Conservation (phyloP, 2,888 invertebrate genomes). For the Rhamnusium bicolor region DNA sequence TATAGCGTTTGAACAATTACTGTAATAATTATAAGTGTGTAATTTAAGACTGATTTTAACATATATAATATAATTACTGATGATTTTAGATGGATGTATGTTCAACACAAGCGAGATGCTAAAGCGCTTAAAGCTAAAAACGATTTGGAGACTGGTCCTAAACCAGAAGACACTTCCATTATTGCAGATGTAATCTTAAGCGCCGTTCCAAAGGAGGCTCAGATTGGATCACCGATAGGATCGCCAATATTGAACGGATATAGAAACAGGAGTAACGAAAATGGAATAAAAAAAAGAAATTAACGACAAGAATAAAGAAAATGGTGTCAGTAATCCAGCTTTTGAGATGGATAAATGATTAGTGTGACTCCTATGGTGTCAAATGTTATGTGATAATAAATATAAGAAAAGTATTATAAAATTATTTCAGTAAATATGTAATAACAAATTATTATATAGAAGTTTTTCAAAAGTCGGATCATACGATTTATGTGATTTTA, state of each 20-base stretch:
- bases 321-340: constrained; percentile 66
- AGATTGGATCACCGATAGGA: constrained; percentile 58
- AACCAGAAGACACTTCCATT: constrained; percentile 70
- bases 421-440: background rate
- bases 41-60: no score
- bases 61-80: background rate
- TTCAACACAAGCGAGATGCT: constrained; percentile 77
- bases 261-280: constrained; percentile 42
- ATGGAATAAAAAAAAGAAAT: constrained; percentile 3
- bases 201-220: constrained; percentile 57
- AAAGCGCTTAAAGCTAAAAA: constrained; percentile 56
- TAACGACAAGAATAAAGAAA: constrained; percentile 21
- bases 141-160: constrained; percentile 62
- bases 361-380: constrained; percentile 20
- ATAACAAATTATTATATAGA: background rate
- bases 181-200: constrained; percentile 65
- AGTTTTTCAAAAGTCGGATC: background rate
- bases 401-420: constrained; percentile 27
- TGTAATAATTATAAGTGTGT: no score
- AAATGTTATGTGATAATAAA: constrained; percentile 29
- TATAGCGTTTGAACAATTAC: no score
- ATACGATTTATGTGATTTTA: constrained; percentile 5
- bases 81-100: constrained; percentile 79
- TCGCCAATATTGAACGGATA: constrained; percentile 59
- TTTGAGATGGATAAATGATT: constrained; percentile 66